Percentiles rank a stretch among this genome's conserved stretches.
These are phyloP conservation scores for Petaurus breviceps DNA, from an alignment of 2,113 vertebrate species.

Conservation along the genomic window DNA sequence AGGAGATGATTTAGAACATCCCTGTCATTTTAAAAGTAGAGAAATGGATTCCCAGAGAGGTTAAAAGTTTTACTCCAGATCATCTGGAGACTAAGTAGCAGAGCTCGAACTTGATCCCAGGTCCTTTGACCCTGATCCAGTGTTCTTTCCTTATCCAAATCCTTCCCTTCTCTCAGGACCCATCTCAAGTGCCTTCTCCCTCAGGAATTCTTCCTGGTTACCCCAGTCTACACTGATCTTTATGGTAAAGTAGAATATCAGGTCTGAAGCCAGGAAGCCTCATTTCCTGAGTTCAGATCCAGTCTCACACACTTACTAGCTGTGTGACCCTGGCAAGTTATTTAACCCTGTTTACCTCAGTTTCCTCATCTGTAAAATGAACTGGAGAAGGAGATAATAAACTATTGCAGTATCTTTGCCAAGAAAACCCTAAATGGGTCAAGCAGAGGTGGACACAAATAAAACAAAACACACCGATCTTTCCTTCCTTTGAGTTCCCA, in stretches of 20 bases:
- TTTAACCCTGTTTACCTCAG: not conserved
- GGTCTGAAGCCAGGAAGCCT: not conserved
- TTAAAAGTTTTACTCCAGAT: not conserved
- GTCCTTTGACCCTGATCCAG: not conserved
- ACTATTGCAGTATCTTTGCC: not conserved
- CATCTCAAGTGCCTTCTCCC: not conserved
- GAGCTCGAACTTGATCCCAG: not conserved
- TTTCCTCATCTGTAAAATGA: not conserved
- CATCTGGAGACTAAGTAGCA: not conserved
- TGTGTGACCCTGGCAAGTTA: not conserved
- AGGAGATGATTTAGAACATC: not conserved
- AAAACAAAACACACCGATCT: not conserved
- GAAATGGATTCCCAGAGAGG: constrained; percentile 4
- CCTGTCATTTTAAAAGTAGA: not conserved
- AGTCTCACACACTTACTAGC: not conserved
- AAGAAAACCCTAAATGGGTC: not conserved
- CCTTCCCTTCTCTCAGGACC: not conserved
- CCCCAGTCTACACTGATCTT: too few relatives aligned
- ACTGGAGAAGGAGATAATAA: not conserved
- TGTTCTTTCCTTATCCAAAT: not conserved
- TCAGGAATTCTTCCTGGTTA: not conserved
- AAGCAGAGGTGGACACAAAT: not conserved
- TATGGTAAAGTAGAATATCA: too few relatives aligned
- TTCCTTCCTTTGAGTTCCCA: not conserved
- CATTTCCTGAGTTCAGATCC: not conserved